Base-by-base conservation (phyloP, 2,797 vertebrate genomes). In the Remorina albescens region DNA sequence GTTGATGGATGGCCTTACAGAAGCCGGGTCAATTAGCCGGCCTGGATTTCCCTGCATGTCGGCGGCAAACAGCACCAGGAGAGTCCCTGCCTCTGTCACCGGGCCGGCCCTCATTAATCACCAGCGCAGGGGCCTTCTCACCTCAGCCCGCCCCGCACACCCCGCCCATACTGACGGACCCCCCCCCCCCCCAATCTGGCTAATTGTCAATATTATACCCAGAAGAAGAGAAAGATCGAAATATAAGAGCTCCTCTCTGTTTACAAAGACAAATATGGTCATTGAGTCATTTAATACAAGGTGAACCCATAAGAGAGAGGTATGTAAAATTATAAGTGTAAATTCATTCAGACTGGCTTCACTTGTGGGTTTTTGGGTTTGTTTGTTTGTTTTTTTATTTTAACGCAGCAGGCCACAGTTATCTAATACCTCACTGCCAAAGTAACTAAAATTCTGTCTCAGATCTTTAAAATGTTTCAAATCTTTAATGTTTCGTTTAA, bases 1-100 rank as follows among this genome's bases (percentile, higher is more conserved):
- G 49, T 85, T 95, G 94, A 95, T 95, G 92, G 94, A 95, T 95
- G 92, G 89, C 87, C 93, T 89, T 92, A 94, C 93, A 93, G 93
- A 90, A 93, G 92, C 86, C 81, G 79, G 93, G 93, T 95, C 93
- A 95, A 95, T 95, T 95, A 94, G 91, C 93, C 89, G 32, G 78
- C 71, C 89, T 84, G 90, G 80, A 72, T 86, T 91, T 89, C 80
- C 89, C 91, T 89, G 79, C 80, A 26, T 69, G 91, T 76, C 77
- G 75, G 82, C 83, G 13, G 86, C 86, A 87, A 86, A 81, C 85
- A 75, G 86, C 80, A 85, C 77, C 44, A 67, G 77, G 77, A 84
- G 68, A 76, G 83, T 84, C 82, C 86, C 86, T 84, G 79, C 88
- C 83, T 90, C 89, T 93, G 93, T 94, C 93, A 94, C 83, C 63